Evolutionary conservation across 1,140 invertebrate species (phyloP).

Genomic region (Scaptomyza montana): DNA sequence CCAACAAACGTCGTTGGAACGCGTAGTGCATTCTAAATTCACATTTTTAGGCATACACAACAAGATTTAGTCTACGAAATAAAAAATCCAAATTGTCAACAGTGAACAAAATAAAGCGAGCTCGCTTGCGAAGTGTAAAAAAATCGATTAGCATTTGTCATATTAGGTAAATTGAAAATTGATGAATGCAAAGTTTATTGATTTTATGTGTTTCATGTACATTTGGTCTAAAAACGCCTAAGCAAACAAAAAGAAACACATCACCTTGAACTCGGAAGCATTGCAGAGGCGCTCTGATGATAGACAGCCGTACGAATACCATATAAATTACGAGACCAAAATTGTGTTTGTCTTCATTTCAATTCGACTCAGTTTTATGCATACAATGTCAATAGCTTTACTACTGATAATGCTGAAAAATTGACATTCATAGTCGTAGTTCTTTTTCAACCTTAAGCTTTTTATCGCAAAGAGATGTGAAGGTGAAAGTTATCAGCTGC

Average conservation of each 20-base stretch:
- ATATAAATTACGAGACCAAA: conserved; percentile 31
- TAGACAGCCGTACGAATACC: conserved; percentile 11
- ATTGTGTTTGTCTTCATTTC: conserved; percentile 2
- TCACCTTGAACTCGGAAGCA: conserved; percentile 60
- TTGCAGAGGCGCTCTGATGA: conserved; percentile 26
- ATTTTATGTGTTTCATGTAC: conserved; percentile 12
- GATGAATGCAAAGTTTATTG: conserved; percentile 41
- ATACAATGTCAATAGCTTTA: conserved; percentile 16
- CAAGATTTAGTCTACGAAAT: not conserved
- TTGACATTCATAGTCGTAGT: conserved; percentile 7
- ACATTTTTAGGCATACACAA: not conserved
- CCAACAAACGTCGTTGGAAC: conserved; percentile 16
- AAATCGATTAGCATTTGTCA: conserved; percentile 39
- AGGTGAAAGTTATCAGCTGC: conserved; percentile 77
- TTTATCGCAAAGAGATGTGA: conserved; percentile 66
- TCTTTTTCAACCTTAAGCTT: conserved; percentile 6
- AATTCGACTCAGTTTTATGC: not conserved
- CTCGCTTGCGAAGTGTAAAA: conserved; percentile 11
- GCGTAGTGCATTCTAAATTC: conserved; percentile 42
- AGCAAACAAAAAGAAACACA: not conserved
- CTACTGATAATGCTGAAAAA: conserved; percentile 2
- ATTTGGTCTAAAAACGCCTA: not conserved
- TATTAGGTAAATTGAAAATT: conserved; percentile 39
- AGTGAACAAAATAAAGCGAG: conserved; percentile 15
- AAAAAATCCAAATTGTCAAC: not conserved